A percentile compares a stretch with the other conserved stretches of the same genome.
phyloP scores from a whole-genome alignment of 2,113 vertebrate species.

The rat (Rattus norvegicus) region DNA sequence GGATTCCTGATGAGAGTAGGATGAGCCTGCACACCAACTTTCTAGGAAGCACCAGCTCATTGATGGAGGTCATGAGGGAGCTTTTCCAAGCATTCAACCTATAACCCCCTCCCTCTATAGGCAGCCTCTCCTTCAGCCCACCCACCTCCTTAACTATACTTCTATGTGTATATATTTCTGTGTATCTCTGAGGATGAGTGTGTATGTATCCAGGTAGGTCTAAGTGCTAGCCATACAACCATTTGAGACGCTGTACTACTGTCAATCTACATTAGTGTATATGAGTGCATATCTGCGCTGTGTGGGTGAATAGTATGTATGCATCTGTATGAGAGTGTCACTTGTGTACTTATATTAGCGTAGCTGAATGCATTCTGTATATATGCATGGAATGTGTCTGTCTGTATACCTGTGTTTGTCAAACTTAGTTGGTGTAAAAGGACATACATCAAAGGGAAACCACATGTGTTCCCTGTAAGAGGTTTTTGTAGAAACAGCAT shows the following conservation, averaged over 20 bases:
- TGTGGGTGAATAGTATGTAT: not conserved
- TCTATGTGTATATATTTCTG: conserved; percentile 13
- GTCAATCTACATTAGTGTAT: conserved; percentile 50
- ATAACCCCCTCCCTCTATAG: not conserved
- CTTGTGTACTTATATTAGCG: not conserved
- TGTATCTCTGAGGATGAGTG: not conserved
- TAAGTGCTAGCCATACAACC: not conserved
- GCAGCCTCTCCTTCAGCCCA: conserved; percentile 6
- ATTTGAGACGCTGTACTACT: conserved; percentile 33
- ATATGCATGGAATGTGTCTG: not conserved
- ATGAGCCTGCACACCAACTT: not conserved
- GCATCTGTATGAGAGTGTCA: not conserved
- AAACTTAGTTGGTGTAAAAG: conserved; percentile 32
- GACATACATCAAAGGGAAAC: not conserved
- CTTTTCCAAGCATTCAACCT: not conserved
- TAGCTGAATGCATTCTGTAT: not conserved
- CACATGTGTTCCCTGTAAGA: not conserved
- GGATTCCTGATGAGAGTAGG: not conserved
- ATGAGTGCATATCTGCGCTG: not conserved
- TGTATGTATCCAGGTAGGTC: not conserved
- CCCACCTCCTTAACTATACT: not conserved
- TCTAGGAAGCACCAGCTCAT: not conserved
- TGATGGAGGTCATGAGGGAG: not conserved
- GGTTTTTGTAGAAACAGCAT: conserved; percentile 4
- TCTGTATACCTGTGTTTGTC: conserved; percentile 8